Percentiles rank a stretch among this genome's conserved stretches.
These are phyloP conservation scores for Centropus bengalensis DNA, from an alignment of 2,113 vertebrate species.

Conservation along the genomic window DNA sequence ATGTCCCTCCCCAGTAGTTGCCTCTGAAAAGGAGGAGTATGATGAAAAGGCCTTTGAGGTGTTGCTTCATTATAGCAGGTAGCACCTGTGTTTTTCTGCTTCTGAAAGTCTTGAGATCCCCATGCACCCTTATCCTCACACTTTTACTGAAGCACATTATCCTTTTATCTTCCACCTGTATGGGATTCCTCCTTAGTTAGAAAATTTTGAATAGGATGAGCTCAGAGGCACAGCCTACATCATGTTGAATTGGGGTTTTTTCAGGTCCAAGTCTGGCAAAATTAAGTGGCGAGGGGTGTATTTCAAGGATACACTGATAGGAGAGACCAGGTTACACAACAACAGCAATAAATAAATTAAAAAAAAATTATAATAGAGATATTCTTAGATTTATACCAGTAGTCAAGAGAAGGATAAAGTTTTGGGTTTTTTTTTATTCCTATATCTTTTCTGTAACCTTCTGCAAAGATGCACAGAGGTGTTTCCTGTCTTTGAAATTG, in stretches of 20 bases:
- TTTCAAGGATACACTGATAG: neutral
- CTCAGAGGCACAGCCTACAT: neutral
- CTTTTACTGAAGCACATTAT: neutral
- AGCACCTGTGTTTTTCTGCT: neutral
- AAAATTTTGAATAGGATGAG: neutral
- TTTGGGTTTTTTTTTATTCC: neutral
- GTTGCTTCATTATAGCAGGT: neutral
- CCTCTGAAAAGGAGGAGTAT: neutral
- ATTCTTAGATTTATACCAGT: neutral
- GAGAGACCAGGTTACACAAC: neutral
- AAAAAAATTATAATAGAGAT: neutral
- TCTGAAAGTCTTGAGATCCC: neutral
- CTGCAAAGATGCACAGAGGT: neutral
- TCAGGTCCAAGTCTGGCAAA: neutral
- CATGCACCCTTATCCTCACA: neutral
- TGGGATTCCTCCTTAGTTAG: neutral
- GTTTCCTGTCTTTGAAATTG: neutral
- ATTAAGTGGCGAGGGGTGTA: neutral
- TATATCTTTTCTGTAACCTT: neutral
- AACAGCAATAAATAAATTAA: too few relatives aligned
- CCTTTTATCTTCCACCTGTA: neutral
- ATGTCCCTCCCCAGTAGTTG: neutral
- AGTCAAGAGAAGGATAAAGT: neutral
- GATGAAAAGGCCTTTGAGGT: neutral
- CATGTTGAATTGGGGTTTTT: accelerated